phyloP scores from a whole-genome alignment of 2,113 vertebrate species.

The Emydura subglobosa region DNA sequence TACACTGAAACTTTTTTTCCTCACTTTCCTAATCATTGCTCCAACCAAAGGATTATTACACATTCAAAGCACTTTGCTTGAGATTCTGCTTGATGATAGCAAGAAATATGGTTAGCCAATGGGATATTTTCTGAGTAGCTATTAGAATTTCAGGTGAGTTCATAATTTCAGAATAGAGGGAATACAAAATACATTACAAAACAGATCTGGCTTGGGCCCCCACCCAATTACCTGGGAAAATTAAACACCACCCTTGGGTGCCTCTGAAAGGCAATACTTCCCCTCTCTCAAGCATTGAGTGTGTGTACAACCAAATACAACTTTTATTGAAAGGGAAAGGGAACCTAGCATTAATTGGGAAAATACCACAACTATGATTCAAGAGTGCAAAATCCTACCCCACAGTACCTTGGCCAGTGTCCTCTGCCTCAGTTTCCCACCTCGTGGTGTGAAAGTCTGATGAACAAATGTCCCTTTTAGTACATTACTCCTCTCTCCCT shows the following conservation, averaged over 20 bases:
- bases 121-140: constrained; percentile 52
- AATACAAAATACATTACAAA: background rate
- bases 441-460: background rate
- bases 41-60: background rate
- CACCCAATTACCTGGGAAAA: background rate
- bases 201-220: background rate
- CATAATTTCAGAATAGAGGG: background rate
- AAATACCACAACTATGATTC: background rate
- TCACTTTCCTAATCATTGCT: constrained; percentile 19
- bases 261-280: background rate
- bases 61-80: constrained; percentile 56
- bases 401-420: background rate
- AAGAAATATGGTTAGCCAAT: constrained; percentile 45
- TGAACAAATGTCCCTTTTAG: background rate
- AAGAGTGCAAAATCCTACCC: background rate
- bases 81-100: constrained; percentile 52
- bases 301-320: background rate
- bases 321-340: background rate
- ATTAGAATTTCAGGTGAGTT: constrained; percentile 29
- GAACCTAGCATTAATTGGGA: too few relatives aligned
- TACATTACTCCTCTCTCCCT: background rate
- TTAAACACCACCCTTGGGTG: background rate
- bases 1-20: constrained; percentile 51
- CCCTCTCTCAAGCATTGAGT: background rate
- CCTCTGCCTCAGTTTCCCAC: background rate